phyloP scores from a whole-genome alignment of 2,797 vertebrate genomes.

The Enteromius treurensis region DNA sequence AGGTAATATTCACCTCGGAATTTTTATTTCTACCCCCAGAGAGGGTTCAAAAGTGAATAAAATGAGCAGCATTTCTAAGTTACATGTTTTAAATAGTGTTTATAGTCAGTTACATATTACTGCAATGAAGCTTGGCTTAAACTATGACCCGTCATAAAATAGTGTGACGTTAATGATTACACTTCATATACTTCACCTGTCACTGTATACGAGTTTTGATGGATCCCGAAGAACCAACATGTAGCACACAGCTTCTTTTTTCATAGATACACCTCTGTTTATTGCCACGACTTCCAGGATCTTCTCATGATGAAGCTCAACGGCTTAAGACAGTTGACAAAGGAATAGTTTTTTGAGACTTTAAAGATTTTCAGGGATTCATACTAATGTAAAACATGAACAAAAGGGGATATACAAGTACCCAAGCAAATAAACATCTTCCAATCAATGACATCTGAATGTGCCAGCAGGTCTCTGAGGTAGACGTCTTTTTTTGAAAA shows the following conservation, averaged over 20 bases:
- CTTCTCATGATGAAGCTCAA: slow-evolving; percentile 43
- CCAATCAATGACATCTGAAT: slow-evolving; percentile 54
- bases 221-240: slow-evolving; percentile 47
- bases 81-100: neutral
- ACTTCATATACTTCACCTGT: slow-evolving; percentile 43
- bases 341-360: neutral
- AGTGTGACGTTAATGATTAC: slow-evolving; percentile 2
- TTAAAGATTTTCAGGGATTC: neutral
- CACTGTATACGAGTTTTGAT: slow-evolving; percentile 16
- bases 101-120: neutral
- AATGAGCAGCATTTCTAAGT: neutral
- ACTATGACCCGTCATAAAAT: slow-evolving; percentile 26
- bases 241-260: neutral
- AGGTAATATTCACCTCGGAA: neutral
- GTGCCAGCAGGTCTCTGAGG: slow-evolving; percentile 39
- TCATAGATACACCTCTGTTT: slow-evolving; percentile 15
- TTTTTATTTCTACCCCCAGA: neutral
- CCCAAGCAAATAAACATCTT: slow-evolving; percentile 48
- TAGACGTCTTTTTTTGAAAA: slow-evolving; percentile 49
- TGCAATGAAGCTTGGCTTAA: neutral
- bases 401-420: neutral
- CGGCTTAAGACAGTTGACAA: slow-evolving; percentile 34
- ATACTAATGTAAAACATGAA: neutral
- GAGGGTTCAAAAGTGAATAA: no score
- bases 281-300: slow-evolving; percentile 36